Conservation (phyloP, 2,797 vertebrate genomes). For the Intellagama lesueurii region DNA sequence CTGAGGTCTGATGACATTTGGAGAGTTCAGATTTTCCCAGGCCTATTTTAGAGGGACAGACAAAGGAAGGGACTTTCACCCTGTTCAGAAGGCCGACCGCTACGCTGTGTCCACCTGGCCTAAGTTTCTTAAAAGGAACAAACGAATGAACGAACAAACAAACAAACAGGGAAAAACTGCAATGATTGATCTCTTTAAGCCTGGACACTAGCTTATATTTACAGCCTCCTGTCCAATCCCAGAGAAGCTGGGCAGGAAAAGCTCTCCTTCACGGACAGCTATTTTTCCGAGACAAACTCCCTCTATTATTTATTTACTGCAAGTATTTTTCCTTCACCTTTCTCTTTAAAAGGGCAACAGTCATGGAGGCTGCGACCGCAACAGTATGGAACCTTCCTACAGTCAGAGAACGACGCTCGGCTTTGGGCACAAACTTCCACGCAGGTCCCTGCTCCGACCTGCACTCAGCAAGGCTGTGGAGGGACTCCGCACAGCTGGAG, state of each 20-base stretch:
- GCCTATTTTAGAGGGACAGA: background rate
- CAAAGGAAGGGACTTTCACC: background rate
- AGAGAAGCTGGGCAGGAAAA: background rate
- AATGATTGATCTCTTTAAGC: background rate
- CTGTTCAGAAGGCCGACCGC: background rate
- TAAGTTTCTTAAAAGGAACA: background rate
- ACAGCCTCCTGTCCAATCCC: too few species aligned
- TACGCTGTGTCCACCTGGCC: background rate
- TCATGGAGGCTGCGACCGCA: background rate
- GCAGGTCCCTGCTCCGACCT: background rate
- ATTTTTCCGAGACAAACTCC: background rate
- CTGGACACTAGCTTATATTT: too few species aligned
- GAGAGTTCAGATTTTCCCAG: background rate
- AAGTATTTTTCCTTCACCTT: too few species aligned
- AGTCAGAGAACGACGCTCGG: background rate
- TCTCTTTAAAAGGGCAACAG: background rate
- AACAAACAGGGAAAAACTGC: background rate
- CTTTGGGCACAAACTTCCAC: background rate
- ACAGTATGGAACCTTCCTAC: background rate
- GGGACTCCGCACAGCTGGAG: background rate
- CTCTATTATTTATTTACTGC: background rate
- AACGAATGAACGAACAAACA: too few species aligned
- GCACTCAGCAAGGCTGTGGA: background rate
- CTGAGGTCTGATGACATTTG: too few species aligned
- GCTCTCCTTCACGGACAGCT: background rate